These are phyloP conservation scores for Nothobranchius furzeri DNA, from an alignment of 2,113 vertebrate species.

Conservation along the genomic window DNA sequence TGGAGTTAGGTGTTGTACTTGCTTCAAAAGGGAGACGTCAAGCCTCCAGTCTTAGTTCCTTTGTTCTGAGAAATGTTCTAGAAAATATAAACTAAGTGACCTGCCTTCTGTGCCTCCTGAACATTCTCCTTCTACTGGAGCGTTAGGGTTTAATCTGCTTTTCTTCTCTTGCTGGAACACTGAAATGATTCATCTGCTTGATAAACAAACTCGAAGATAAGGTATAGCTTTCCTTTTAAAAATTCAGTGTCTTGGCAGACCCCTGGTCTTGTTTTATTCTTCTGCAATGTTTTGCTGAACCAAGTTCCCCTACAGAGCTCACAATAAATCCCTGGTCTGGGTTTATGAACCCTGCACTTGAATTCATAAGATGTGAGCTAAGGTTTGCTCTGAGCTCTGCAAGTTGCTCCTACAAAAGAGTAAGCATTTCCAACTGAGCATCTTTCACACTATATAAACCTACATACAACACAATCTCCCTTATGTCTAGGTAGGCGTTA, in stretches of 20 bases:
- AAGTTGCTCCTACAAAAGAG: background rate
- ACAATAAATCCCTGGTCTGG: background rate
- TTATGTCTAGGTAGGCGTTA: background rate
- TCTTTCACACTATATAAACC: background rate
- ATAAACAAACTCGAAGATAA: constrained; percentile 3
- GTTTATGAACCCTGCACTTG: background rate
- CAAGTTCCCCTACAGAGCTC: background rate
- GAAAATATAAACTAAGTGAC: background rate
- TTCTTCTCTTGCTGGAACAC: background rate
- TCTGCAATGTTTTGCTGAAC: constrained; percentile 4
- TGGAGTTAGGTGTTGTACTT: background rate
- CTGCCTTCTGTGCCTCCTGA: background rate
- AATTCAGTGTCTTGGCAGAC: background rate
- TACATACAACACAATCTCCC: background rate
- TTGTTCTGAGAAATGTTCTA: constrained; percentile 4
- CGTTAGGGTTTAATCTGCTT: background rate
- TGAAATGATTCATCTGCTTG: background rate
- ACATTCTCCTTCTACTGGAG: background rate
- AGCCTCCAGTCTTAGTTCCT: background rate
- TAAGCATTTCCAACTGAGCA: background rate
- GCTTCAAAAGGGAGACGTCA: constrained; percentile 3
- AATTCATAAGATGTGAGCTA: background rate
- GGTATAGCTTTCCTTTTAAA: background rate
- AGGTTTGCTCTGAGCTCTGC: background rate
- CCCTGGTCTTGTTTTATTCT: background rate